phyloP scores from a whole-genome alignment of 2,797 vertebrate genomes.

The Spatula versicolor region DNA sequence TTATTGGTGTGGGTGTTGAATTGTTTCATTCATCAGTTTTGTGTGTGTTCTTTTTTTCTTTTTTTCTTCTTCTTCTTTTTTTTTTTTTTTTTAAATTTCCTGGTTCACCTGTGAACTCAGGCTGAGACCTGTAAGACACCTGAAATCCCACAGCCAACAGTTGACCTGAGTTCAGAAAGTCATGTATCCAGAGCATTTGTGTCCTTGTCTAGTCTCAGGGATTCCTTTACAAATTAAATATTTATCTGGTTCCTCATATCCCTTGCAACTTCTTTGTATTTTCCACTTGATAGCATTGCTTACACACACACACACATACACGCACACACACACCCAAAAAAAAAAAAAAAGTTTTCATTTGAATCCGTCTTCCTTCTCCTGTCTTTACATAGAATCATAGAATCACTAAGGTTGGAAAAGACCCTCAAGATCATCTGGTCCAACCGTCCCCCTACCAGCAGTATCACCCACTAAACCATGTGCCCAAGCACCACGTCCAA shows the following conservation, averaged over 20 bases:
- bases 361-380: not conserved
- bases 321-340: not conserved
- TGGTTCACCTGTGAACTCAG: not conserved
- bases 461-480: too few relatives aligned
- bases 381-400: too few relatives aligned
- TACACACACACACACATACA: not conserved
- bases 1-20: not conserved
- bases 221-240: not conserved
- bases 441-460: too few relatives aligned
- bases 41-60: too few relatives aligned
- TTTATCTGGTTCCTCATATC: not conserved
- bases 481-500: too few relatives aligned
- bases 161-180: not conserved
- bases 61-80: not conserved
- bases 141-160: not conserved
- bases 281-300: not conserved
- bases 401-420: too few relatives aligned
- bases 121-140: not conserved
- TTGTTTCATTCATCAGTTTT: fast-evolving
- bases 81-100: not conserved
- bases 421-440: too few relatives aligned
- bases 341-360: not conserved
- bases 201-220: not conserved
- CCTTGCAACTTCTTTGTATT: not conserved
- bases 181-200: not conserved